Evolutionary conservation across 2,888 invertebrate genomes (phyloP).

Genomic region (Chelonus formosanus): DNA sequence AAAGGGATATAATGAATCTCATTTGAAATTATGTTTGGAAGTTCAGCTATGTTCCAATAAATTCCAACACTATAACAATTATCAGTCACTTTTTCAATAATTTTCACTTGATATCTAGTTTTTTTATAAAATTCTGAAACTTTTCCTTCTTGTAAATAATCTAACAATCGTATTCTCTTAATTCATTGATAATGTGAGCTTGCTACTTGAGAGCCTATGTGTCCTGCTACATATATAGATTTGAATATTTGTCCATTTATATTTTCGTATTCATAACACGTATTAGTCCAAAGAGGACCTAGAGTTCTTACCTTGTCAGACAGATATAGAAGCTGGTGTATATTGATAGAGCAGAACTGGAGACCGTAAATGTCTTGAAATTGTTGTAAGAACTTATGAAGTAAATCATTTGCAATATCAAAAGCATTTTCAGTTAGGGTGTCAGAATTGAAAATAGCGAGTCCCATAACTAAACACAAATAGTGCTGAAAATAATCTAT

Average conservation of each 20-base stretch:
- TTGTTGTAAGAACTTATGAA: conserved; percentile 36
- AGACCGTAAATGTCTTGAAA: conserved; percentile 36
- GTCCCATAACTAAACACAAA: neutral
- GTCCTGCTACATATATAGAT: conserved; percentile 35
- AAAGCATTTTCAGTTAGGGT: neutral
- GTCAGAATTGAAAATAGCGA: neutral
- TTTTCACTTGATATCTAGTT: neutral
- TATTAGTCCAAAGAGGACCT: conserved; percentile 38
- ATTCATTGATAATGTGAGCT: conserved; percentile 28
- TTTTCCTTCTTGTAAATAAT: neutral
- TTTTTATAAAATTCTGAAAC: neutral
- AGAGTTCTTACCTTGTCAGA: conserved; percentile 27
- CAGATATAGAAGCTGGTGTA: conserved; percentile 38
- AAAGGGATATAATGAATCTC: too few species aligned
- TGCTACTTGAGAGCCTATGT: conserved; percentile 37
- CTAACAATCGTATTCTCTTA: neutral
- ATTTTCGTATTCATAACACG: conserved; percentile 41
- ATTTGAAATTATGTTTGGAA: too few species aligned
- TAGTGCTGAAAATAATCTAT: conserved; percentile 25
- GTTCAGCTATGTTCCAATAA: too few species aligned
- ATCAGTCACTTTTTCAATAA: neutral
- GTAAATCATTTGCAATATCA: conserved; percentile 14
- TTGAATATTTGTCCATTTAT: conserved; percentile 36
- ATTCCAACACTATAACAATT: neutral
- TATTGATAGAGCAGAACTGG: conserved; percentile 34